Evolutionary conservation across 2,797 vertebrate genomes (phyloP).

Genomic region (Dipus sagitta): DNA sequence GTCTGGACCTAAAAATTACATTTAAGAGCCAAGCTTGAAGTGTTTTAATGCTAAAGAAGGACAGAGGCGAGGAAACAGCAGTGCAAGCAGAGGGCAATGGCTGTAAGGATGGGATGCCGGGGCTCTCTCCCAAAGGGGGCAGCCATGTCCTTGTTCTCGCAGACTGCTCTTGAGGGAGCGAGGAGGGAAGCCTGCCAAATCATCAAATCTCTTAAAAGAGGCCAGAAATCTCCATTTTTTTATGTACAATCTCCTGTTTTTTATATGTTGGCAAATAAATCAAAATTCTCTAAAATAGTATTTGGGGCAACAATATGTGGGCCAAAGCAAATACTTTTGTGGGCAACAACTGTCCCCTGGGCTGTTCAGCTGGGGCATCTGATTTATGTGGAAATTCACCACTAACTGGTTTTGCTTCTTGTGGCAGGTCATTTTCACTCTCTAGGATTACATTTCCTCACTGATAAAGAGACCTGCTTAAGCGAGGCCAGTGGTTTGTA

Average conservation of each 20-base stretch:
- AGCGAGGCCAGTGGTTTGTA: background rate
- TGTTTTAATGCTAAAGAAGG: background rate
- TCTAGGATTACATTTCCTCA: conserved; percentile 40
- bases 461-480: conserved; percentile 61
- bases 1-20: background rate
- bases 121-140: background rate
- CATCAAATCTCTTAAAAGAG: conserved; percentile 65
- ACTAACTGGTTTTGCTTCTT: conserved; percentile 47
- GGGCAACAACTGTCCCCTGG: conserved; percentile 55
- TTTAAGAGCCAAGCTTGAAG: background rate
- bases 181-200: conserved; percentile 15
- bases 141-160: background rate
- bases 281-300: conserved; percentile 71
- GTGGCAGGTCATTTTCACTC: conserved; percentile 65
- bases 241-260: conserved; percentile 69
- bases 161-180: background rate
- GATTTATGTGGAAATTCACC: conserved; percentile 73
- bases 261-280: conserved; percentile 76
- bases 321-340: conserved; percentile 79
- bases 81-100: fast-evolving
- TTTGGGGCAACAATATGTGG: conserved; percentile 59
- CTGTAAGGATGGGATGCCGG: background rate
- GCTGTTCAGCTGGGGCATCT: conserved; percentile 32
- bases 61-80: background rate
- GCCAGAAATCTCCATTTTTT: conserved; percentile 69